Evolutionary conservation across 2,888 invertebrate species (phyloP).

Genomic region (Zygogramma bicolorata): DNA sequence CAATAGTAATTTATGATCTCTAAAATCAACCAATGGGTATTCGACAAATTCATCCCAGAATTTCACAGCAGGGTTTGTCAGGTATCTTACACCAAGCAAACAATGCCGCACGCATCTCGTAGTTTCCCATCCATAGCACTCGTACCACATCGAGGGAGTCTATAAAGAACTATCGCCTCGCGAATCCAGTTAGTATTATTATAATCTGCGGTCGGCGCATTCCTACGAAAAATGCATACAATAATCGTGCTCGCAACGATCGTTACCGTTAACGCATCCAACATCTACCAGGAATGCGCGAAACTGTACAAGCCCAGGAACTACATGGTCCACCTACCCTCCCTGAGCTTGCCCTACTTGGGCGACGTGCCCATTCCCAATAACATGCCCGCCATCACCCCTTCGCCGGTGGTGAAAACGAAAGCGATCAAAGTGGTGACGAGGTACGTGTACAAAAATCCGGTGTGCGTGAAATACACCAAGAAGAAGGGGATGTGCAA

Average conservation of each 20-base stretch:
- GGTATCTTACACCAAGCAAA: too few relatives aligned
- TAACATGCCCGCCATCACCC: conserved; percentile 53
- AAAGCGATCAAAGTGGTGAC: conserved; percentile 62
- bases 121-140: background rate
- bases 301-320: conserved; percentile 60
- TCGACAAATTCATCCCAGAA: too few relatives aligned
- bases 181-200: conserved; percentile 46
- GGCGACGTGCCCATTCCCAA: conserved; percentile 57
- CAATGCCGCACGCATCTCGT: background rate
- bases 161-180: conserved; percentile 15
- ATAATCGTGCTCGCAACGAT: conserved; percentile 37
- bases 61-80: too few relatives aligned
- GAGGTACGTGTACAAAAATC: conserved; percentile 62
- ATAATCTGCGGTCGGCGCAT: conserved; percentile 33
- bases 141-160: conserved; percentile 15
- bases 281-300: conserved; percentile 54
- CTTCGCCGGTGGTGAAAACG: conserved; percentile 60
- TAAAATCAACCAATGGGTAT: too few relatives aligned
- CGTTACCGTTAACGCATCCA: conserved; percentile 30
- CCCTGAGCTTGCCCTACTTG: conserved; percentile 60
- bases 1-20: too few relatives aligned
- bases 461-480: conserved; percentile 62
- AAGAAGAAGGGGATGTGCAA: conserved; percentile 54
- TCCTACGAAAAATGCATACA: conserved; percentile 41
- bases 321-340: conserved; percentile 60